phyloP scores from a whole-genome alignment of 2,797 vertebrate species.

The Halcyon badia region DNA sequence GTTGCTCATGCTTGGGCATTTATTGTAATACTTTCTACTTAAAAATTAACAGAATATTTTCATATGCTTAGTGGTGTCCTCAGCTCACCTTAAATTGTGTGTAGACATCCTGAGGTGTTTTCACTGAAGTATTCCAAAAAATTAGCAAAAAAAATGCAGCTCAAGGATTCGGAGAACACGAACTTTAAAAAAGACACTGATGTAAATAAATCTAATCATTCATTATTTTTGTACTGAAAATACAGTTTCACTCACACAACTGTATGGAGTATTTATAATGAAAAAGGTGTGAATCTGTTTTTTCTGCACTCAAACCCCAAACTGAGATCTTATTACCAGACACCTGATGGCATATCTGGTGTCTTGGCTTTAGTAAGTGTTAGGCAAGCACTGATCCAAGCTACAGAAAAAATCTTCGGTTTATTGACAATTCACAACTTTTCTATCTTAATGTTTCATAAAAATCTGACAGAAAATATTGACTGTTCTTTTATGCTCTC shows the following conservation, averaged over 20 bases:
- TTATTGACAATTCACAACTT: background rate
- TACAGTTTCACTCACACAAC: accelerated
- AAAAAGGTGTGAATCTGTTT: background rate
- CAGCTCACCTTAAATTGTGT: background rate
- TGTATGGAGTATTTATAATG: background rate
- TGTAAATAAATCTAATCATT: background rate
- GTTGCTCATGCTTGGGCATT: background rate
- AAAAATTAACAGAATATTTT: background rate
- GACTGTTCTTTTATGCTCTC: background rate
- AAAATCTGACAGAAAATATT: background rate
- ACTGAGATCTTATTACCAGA: background rate
- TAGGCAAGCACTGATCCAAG: background rate
- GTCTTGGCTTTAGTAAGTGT: background rate
- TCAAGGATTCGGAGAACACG: background rate
- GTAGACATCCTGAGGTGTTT: background rate
- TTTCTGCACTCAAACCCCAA: background rate
- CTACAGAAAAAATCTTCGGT: background rate
- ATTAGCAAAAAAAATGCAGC: background rate
- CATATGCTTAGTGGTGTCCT: background rate
- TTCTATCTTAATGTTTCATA: background rate
- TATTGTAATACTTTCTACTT: background rate
- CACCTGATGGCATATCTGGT: background rate
- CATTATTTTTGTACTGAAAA: background rate
- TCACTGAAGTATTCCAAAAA: background rate
- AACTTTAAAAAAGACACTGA: background rate